A percentile compares a stretch with the other conserved stretches of the same genome.
Evolutionary conservation across 2,888 invertebrate genomes (phyloP).

Genomic region (Pyralis farinalis): DNA sequence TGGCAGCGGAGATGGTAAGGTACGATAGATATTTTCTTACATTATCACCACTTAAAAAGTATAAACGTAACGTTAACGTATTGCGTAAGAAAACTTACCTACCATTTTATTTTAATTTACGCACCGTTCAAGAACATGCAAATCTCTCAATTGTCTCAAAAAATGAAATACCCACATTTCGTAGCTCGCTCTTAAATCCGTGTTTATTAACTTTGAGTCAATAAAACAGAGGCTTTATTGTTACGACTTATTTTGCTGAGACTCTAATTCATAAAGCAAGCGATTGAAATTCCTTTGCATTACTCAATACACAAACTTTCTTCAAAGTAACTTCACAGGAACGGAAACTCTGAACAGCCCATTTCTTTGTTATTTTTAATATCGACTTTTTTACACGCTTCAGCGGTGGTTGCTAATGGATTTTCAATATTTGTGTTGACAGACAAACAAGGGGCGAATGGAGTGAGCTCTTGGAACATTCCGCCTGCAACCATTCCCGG

Average conservation of each 20-base stretch:
- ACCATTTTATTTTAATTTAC: too few relatives aligned
- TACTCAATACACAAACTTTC: constrained; percentile 38
- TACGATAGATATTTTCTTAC: too few relatives aligned
- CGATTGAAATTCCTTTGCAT: constrained; percentile 31
- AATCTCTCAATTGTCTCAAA: too few relatives aligned
- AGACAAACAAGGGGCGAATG: constrained; percentile 65
- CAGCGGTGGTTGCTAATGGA: constrained; percentile 69
- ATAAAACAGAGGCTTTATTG: constrained; percentile 3
- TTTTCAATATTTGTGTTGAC: constrained; percentile 77
- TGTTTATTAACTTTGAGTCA: constrained; percentile 2
- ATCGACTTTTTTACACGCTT: constrained; percentile 65
- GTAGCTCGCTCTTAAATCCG: neutral
- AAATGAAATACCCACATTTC: too few relatives aligned
- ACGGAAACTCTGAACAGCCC: constrained; percentile 48
- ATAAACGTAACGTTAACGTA: too few relatives aligned
- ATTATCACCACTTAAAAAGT: too few relatives aligned
- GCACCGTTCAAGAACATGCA: too few relatives aligned
- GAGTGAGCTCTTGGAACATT: constrained; percentile 50
- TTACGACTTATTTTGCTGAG: constrained; percentile 10
- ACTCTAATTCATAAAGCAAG: constrained; percentile 26
- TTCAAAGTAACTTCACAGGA: constrained; percentile 44
- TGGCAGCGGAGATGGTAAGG: too few relatives aligned
- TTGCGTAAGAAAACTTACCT: too few relatives aligned
- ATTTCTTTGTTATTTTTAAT: constrained; percentile 71
- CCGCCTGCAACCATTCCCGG: constrained; percentile 33